Base-by-base conservation (phyloP, 2,888 invertebrate species). In the Phengaris alcon region DNA sequence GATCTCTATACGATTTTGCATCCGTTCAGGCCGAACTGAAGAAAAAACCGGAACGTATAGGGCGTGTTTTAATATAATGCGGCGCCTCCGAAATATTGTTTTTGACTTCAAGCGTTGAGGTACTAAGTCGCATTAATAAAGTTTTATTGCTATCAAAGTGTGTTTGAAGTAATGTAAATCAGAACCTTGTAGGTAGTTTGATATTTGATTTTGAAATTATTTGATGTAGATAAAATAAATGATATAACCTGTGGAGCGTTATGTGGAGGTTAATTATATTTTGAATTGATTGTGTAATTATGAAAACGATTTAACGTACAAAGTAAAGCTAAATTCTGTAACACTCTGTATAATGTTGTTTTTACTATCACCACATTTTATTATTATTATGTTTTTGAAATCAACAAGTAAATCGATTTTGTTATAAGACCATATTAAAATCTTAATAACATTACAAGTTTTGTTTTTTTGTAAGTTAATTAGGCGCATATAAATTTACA, bases 121-220 rank as follows among this genome's bases (percentile, higher is more conserved):
- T 9, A 59, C 48, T 48, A 48, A 46, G 48, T 48, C 6, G 6
- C 48, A 48, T 48, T 48, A 48, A 48, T 1, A 8, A 48, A 48
- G 5, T 3, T 52, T 9, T 10, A 52, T 12, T 12, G 12, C 2
- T 8, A 52, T 52, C 12, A 12, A 59, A 15, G 5, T 52, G 6
- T 64, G 35, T 64, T 64, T 44, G 1, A 44, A 13, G 4, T 52
- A 64, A 64, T 64, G 64, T 64, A 64, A 35, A 64, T 64, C 35
- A 64, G 59, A 64, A 12, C 12, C 12, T 10, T 64, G 64, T 64
- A 64, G 64, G 64, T 64, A 64, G 35, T 64, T 35, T 12, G 35
- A 64, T 12, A 64, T 64, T 64, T 35, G 35, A 35, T 64, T 44
- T 44, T 44, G 35, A 64, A 64, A 64, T 64, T 64, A 64, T 22